Evolutionary conservation across 2,888 invertebrate species (phyloP), one percentile per base, ranked within the genome.

Genomic region (Drosophila aldrichi): DNA sequence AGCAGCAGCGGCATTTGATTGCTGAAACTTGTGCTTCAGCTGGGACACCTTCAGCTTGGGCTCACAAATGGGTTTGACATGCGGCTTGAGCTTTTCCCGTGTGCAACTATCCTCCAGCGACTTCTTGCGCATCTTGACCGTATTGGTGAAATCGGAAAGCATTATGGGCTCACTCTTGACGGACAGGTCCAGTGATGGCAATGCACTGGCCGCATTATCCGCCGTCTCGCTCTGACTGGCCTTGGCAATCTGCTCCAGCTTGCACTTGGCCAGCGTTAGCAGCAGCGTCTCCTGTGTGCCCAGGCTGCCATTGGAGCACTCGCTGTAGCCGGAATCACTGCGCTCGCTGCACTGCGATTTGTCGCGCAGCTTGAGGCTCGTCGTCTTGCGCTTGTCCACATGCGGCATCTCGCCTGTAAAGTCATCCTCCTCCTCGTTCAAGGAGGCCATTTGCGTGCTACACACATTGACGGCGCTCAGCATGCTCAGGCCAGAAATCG

Each of bases 261-360:
- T 93, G 2, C 88, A 80, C 63, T 92, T 92, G 44, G 90, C 90
- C 40, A 90, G 74, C 0, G 92, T 90, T 6, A 92, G 68, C 8
- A 82, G 55, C 22, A 82, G 56, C 4, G 83, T 74, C 61, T 86
- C 89, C 54, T 78, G 83, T 9, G 77, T 63, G 14, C 75, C 77
- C 49, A 64, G 61, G 60, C 93, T 92, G 68, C 91, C 92, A 41
- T 92, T 93, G 12, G 94, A 94, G 82, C 94, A 94, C 71, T 94
- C 94, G 82, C 94, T 94, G 70, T 94, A 94, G 1, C 94, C 94
- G 43, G 94, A 94, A 77, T 94, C 94, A 81, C 94, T 94, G 52
- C 94, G 92, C 78, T 94, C 94, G 63, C 93, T 94, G 80, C 94
- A 94, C 79, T 92, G 91, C 10, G 90, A 90, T 65, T 93, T 92